Evolutionary conservation across 1,140 invertebrate species (phyloP), one percentile per base, ranked within the genome.

Genomic region (Triops longicaudatus): DNA sequence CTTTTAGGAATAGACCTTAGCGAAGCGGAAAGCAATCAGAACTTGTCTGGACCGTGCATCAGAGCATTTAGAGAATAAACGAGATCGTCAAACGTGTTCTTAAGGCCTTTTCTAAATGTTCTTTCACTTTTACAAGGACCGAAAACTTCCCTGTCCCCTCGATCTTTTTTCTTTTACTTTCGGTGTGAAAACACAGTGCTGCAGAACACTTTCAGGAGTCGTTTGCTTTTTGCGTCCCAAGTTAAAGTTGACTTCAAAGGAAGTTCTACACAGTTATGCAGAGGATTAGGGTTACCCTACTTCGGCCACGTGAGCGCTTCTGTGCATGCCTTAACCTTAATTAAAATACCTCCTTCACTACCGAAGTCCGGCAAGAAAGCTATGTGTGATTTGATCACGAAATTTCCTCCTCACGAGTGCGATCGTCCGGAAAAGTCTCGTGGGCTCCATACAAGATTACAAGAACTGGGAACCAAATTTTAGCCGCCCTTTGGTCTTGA

Each of bases 51-150:
- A 63, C 50, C 50, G 50, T 63, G 50, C 50, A 14, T 22, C 22
- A 22, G 50, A 63, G 22, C 50, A 63, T 63, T 63, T 63, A 63
- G 50, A 63, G 17, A 63, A 22, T 63, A 63, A 63, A 63, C n/a
- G 50, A 63, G 50, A 63, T 63, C 50, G 50, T 63, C 50, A 63
- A 63, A 63, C 50, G 50, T 63, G 50, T 63, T 63, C 50, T 63
- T 63, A n/a, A 17, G 50, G 50, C 50, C 50, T 63, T 63, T 63
- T 22, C 50, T 22, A n/a, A 37, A 63, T 63, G 50, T 63, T 63
- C 50, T 63, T 63, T 63, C 50, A 17, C 22, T 63, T 63, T n/a
- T n/a, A 63, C 50, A 17, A 17, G 22, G 50, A 63, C 50, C 50
- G 5, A 17, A 17, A 63, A 63, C 17, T 63, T 63, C 17, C 22